Conservation (phyloP, 2,888 invertebrate species). For the Stenchaetothrips biformis region DNA sequence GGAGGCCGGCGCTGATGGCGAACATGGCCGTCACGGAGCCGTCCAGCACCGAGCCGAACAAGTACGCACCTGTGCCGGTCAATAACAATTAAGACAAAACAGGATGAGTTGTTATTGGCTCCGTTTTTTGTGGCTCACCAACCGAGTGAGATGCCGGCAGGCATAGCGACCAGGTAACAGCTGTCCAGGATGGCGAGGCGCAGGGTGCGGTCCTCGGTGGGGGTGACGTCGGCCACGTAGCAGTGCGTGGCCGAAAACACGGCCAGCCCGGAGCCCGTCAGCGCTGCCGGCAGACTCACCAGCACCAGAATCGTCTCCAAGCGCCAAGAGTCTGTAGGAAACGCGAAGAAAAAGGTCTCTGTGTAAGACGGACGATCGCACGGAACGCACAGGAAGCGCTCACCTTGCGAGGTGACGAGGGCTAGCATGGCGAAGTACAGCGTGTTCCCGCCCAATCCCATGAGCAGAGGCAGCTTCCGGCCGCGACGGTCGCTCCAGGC, state of each 20-base stretch:
- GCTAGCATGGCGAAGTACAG: slow-evolving; percentile 70
- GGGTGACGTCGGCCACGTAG: slow-evolving; percentile 74
- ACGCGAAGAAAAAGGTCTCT: not conserved
- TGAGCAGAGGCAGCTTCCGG: slow-evolving; percentile 64
- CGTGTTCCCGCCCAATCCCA: slow-evolving; percentile 69
- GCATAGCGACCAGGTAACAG: slow-evolving; percentile 76
- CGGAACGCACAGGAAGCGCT: slow-evolving; percentile 34
- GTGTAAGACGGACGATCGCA: not conserved
- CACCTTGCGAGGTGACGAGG: slow-evolving; percentile 59
- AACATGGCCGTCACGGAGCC: slow-evolving; percentile 70
- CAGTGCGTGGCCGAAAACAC: slow-evolving; percentile 75
- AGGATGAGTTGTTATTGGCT: not conserved
- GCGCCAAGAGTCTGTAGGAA: slow-evolving; percentile 57
- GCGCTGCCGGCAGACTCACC: slow-evolving; percentile 68
- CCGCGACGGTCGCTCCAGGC: slow-evolving; percentile 79
- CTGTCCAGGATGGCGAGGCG: slow-evolving; percentile 77
- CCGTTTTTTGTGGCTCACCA: not conserved
- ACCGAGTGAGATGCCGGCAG: slow-evolving; percentile 72
- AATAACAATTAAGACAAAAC: not conserved
- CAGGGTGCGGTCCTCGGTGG: slow-evolving; percentile 63
- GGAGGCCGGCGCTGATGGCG: slow-evolving; percentile 58
- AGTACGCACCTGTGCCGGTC: slow-evolving; percentile 55
- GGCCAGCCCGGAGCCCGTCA: slow-evolving; percentile 73
- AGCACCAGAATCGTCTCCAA: slow-evolving; percentile 68
- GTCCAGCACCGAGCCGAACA: slow-evolving; percentile 57